Percentiles rank a stretch among this genome's conserved stretches.
These are phyloP conservation scores for Hycleus phaleratus DNA, from an alignment of 1,140 invertebrate genomes.

Conservation along the genomic window DNA sequence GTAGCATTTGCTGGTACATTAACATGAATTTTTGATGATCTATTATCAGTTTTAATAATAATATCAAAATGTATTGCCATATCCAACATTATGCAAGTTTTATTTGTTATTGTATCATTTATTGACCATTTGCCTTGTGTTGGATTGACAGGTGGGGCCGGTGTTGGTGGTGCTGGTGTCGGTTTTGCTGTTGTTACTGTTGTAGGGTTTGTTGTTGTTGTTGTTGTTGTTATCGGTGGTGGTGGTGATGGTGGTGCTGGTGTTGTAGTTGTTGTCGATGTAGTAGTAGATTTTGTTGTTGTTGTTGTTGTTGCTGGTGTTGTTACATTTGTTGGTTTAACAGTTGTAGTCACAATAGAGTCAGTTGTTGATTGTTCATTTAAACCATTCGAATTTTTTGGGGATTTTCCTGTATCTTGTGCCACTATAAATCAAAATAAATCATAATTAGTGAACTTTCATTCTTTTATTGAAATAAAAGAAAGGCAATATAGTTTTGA, in stretches of 20 bases:
- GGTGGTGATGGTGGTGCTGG: constrained; percentile 21
- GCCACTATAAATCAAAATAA: too few relatives aligned
- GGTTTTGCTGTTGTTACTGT: constrained; percentile 27
- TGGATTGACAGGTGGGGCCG: constrained; percentile 32
- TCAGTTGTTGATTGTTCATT: too few relatives aligned
- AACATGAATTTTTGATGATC: constrained; percentile 26
- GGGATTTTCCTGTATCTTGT: too few relatives aligned
- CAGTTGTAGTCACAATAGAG: too few relatives aligned
- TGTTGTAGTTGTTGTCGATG: constrained; percentile 25
- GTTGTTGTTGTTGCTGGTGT: constrained; percentile 23
- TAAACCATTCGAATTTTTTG: too few relatives aligned
- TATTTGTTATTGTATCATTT: constrained; percentile 39
- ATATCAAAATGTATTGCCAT: constrained; percentile 57
- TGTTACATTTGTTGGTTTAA: background rate
- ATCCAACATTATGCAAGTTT: constrained; percentile 51
- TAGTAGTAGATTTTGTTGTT: constrained; percentile 27
- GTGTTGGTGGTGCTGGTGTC: constrained; percentile 35
- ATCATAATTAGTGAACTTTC: too few relatives aligned
- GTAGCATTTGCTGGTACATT: constrained; percentile 43
- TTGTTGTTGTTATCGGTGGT: constrained; percentile 16
- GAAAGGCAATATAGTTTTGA: too few relatives aligned
- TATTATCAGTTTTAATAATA: constrained; percentile 41
- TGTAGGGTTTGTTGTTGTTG: constrained; percentile 29
- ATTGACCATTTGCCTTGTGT: constrained; percentile 47
- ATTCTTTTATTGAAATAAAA: too few relatives aligned